Evolutionary conservation across 64 coral and sea anemone genomes (phyloP).

Genomic region (Dendrophyllia cribrosa): DNA sequence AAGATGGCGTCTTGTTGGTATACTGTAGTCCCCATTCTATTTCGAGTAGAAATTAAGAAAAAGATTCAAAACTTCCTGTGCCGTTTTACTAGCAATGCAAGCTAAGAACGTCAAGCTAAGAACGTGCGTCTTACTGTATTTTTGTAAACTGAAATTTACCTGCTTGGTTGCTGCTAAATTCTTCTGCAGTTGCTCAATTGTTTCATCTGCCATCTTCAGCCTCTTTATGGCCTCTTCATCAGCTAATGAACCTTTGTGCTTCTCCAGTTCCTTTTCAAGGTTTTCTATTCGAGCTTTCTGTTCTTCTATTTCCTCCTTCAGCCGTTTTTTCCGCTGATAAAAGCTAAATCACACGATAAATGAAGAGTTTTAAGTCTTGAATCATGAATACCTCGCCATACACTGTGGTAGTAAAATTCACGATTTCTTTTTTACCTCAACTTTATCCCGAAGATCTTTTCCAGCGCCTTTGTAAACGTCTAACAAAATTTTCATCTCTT

Average conservation of each 20-base stretch:
- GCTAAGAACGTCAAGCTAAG: too few species aligned
- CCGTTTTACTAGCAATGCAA: too few species aligned
- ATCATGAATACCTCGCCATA: not conserved
- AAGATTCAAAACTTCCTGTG: too few species aligned
- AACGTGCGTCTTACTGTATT: too few species aligned
- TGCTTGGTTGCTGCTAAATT: slow-evolving; percentile 99
- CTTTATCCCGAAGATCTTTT: slow-evolving; percentile 93
- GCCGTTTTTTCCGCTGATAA: slow-evolving; percentile 79
- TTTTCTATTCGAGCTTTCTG: slow-evolving; percentile 71
- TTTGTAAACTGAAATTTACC: not conserved
- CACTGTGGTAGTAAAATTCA: not conserved
- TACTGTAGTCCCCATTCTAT: too few species aligned
- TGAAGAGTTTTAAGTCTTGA: not conserved
- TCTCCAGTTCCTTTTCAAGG: slow-evolving; percentile 86
- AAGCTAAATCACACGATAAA: slow-evolving; percentile 46
- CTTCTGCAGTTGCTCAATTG: slow-evolving; percentile 93
- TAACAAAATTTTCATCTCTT: slow-evolving; percentile 95
- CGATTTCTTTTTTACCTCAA: slow-evolving; percentile 59
- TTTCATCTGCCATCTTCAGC: slow-evolving; percentile 93
- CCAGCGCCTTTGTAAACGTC: slow-evolving; percentile 99
- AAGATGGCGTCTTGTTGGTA: too few species aligned
- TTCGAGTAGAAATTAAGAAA: too few species aligned
- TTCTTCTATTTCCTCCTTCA: slow-evolving; percentile 84
- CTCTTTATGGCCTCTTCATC: slow-evolving; percentile 92
- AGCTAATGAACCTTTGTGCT: slow-evolving; percentile 92